These are phyloP conservation scores for Drosophila neocordata DNA, from an alignment of 1,140 invertebrate species.

Conservation along the genomic window DNA sequence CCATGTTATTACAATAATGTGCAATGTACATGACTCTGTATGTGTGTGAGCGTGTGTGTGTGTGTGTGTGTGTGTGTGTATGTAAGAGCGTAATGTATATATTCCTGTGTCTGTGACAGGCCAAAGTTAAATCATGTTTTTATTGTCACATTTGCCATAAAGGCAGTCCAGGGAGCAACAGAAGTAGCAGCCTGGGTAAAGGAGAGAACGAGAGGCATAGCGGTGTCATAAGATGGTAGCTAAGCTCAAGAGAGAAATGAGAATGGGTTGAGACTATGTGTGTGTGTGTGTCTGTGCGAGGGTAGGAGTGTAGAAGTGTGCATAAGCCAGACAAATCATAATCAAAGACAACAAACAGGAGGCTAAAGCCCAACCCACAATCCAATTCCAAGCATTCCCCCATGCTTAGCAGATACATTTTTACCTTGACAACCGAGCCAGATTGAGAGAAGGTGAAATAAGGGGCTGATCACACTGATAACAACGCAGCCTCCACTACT, in stretches of 20 bases:
- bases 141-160: slow-evolving; percentile 79
- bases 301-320: slow-evolving; percentile 4
- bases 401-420: slow-evolving; percentile 31
- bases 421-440: slow-evolving; percentile 59
- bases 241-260: slow-evolving; percentile 42
- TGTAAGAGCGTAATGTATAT: slow-evolving; percentile 13
- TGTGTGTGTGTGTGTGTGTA: slow-evolving; percentile 21
- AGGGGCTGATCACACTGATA: slow-evolving; percentile 14
- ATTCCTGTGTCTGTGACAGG: slow-evolving; percentile 46
- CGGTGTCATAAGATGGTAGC: slow-evolving; percentile 64
- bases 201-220: slow-evolving; percentile 11
- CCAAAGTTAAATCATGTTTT: slow-evolving; percentile 80
- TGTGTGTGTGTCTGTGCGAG: neutral
- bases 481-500: slow-evolving; percentile 3
- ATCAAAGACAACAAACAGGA: slow-evolving; percentile 64
- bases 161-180: slow-evolving; percentile 54
- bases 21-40: slow-evolving; percentile 29
- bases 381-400: too few species aligned
- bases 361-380: slow-evolving; percentile 10
- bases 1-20: slow-evolving; percentile 80
- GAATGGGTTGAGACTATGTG: neutral
- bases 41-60: slow-evolving; percentile 24
- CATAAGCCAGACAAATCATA: slow-evolving; percentile 78
- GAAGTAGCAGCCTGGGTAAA: slow-evolving; percentile 12
- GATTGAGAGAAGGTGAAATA: neutral